Conservation (phyloP, 2,797 vertebrate genomes). For the Siniperca undulata region DNA sequence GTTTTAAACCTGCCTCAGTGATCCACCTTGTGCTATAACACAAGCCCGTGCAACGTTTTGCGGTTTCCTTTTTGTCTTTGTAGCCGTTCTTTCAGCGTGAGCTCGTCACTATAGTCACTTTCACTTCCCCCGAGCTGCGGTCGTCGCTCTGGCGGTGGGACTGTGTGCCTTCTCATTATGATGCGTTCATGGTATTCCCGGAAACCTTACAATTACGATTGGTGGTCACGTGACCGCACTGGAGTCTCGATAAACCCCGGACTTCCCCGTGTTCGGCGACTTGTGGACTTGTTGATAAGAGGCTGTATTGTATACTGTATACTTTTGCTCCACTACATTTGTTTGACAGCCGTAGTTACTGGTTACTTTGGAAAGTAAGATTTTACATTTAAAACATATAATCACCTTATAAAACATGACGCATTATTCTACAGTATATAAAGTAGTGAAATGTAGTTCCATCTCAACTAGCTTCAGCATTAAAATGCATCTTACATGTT, state of each 20-base stretch:
- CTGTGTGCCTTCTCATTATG: neutral
- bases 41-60: accelerated
- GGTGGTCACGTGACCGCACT: neutral
- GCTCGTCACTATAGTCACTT: slow-evolving; percentile 12
- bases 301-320: too few species aligned
- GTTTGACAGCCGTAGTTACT: too few species aligned
- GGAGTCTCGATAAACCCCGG: neutral
- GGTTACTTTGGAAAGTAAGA: neutral
- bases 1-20: accelerated
- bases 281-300: neutral
- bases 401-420: neutral
- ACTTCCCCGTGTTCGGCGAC: neutral
- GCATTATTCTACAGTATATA: neutral
- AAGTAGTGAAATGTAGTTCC: too few species aligned
- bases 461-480: neutral
- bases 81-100: accelerated
- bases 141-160: accelerated
- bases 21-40: accelerated
- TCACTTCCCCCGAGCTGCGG: slow-evolving; percentile 3
- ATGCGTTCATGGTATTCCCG: slow-evolving; percentile 51
- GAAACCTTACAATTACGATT: neutral
- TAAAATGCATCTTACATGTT: neutral
- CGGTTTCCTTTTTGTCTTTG: neutral
- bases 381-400: neutral
- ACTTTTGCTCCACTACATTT: too few species aligned